Evolutionary conservation across 2,113 vertebrate species (phyloP).

Genomic region (Oncorhynchus kisutch): DNA sequence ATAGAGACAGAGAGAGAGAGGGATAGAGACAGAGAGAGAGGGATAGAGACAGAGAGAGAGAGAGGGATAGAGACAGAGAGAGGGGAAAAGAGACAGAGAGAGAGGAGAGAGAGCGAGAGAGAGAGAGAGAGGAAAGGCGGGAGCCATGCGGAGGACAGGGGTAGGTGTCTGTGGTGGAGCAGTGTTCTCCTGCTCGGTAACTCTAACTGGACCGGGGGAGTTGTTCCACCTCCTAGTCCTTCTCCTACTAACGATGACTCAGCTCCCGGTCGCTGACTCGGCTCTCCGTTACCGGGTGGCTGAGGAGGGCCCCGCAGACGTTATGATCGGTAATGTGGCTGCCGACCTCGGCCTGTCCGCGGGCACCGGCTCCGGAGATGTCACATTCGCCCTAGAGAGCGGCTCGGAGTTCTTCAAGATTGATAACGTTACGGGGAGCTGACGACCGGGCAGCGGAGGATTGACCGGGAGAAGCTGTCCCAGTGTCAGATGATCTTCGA

Average conservation of each 20-base stretch:
- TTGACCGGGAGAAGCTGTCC: constrained; percentile 93
- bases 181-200: constrained; percentile 68
- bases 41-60: constrained; percentile 10
- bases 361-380: constrained; percentile 84
- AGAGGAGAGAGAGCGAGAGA: constrained; percentile 19
- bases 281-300: constrained; percentile 91
- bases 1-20: not conserved
- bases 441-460: constrained; percentile 87
- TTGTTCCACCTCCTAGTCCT: constrained; percentile 74
- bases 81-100: not conserved
- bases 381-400: constrained; percentile 95
- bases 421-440: constrained; percentile 95
- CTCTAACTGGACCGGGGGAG: constrained; percentile 46
- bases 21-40: constrained; percentile 7
- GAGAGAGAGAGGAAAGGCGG: constrained; percentile 10
- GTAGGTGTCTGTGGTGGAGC: constrained; percentile 69
- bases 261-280: constrained; percentile 83
- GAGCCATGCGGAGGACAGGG: not conserved
- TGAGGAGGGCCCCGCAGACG: constrained; percentile 91
- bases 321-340: constrained; percentile 94
- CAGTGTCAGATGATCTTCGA: constrained; percentile 99
- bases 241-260: constrained; percentile 83
- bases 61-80: not conserved
- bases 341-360: constrained; percentile 80
- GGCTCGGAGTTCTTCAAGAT: constrained; percentile 95